Base-by-base conservation (phyloP, 2,888 invertebrate species). In the Liopterus haemorrhoidalis region DNA sequence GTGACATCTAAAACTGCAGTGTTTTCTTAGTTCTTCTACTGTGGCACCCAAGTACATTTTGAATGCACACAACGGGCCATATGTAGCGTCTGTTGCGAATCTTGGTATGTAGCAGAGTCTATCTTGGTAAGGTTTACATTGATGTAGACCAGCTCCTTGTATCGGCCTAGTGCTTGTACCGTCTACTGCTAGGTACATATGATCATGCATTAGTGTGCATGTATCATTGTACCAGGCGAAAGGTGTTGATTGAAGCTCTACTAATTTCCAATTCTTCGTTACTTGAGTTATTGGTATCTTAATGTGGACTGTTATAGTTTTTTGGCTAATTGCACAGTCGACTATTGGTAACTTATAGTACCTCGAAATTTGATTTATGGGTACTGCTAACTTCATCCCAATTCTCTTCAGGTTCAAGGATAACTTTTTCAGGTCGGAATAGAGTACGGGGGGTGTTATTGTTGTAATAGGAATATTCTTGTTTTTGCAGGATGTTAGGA, bases 1-100 rank as follows among this genome's bases (percentile, higher is more conserved):
- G 20, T 53, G 51, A 21, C 50, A 52, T n/a, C 18, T 36, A 32
- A 53, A 41, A 2, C 50, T 41, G 22, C 54, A 54, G 20, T 52
- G 40, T 6, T 46, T 25, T 20, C 20, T 48, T 2, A 54, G 25
- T 9, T 50, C 49, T 9, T 49, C 39, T 4, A 54, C 46, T 4
- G 54, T 48, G 8, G 51, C 46, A 2, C 52, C 54, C n/a, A 37
- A 25, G 16, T 41, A 49, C 11, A 54, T 15, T 28, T 41, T 49
- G 21, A 41, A 41, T 5, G 51, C 49, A 20, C 54, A 53, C 2
- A 16, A 22, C 12, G 51, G 49, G 1, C 52, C 46, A 5, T 54
- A 38, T 0, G 39, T 6, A 1, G 14, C 18, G 27, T 53, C 51
- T 32, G 52, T 21, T 3, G 41, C 42, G 20, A 51, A 54, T 22